phyloP scores from a whole-genome alignment of 2,113 vertebrate genomes.

The Tenebrosternarchus preto region DNA sequence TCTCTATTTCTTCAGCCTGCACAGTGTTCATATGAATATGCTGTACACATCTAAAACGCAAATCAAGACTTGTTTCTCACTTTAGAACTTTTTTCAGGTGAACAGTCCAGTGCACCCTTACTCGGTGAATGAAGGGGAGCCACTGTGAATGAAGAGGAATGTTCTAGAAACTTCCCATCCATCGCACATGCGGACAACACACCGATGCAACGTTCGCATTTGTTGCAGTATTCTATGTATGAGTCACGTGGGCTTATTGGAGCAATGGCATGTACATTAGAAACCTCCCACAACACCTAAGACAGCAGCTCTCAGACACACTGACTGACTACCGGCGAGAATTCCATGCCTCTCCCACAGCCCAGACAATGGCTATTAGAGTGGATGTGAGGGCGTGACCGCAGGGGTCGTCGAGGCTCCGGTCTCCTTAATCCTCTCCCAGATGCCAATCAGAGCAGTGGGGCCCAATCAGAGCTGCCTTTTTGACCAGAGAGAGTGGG shows the following conservation, averaged over 20 bases:
- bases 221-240: too few relatives aligned
- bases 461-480: not conserved
- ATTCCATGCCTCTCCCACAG: conserved; percentile 15
- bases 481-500: not conserved
- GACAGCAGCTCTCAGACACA: not conserved
- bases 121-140: too few relatives aligned
- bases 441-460: conserved; percentile 9
- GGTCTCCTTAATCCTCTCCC: conserved; percentile 19
- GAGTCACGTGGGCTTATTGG: too few relatives aligned
- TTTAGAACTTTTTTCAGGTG: not conserved
- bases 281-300: not conserved
- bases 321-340: conserved; percentile 20
- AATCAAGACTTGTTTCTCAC: not conserved
- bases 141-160: too few relatives aligned
- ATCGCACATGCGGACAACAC: too few relatives aligned
- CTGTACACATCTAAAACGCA: not conserved
- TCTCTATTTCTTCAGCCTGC: not conserved
- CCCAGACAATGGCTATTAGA: conserved; percentile 35
- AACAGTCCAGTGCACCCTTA: not conserved
- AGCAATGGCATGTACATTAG: not conserved
- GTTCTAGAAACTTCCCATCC: too few relatives aligned
- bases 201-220: too few relatives aligned
- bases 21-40: not conserved
- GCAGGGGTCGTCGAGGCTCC: not conserved
- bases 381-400: conserved; percentile 11